Evolutionary conservation across 2,797 vertebrate species (phyloP), one percentile per base, ranked within the genome.

Genomic region (Molossus molossus): DNA sequence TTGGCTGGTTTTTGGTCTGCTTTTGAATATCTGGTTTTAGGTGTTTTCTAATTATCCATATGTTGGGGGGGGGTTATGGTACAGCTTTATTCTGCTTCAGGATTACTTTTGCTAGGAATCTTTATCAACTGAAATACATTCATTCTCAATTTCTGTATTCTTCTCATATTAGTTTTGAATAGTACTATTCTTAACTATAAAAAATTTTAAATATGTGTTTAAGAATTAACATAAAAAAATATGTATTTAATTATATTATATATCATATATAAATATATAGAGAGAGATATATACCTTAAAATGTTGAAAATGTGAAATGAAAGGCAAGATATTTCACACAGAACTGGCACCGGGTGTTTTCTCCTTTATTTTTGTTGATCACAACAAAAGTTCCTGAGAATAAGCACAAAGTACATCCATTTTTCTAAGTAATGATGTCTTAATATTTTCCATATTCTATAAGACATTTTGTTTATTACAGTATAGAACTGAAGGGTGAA

Each of bases 21-120:
- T 64, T 79, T 62, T 80, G 45, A 87, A 45, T 53, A 82, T 27
- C 37, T 80, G 58, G 67, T n/a, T 91, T 91, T 91, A 82, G 25
- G 67, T 57, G 14, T 73, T 90, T 57, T 53, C 40, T 80, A 73
- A 58, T 73, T 58, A 37, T 79, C 40, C 57, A 10, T 33, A 72
- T 29, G 5, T 83, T 79, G 2, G 9, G 85, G 70, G 40, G 48
- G 33, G 2, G 57, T n/a, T 50, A 37, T 11, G n/a, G 17, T 13
- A 77, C 5, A 29, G 23, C n/a, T 77, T 82, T 91, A 53, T 76
- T 92, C 72, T 64, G 12, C 18, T 37, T 79, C n/a, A 50, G 40
- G 18, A 23, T 53, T 25, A 53, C 53, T 77, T 62, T 62, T 79
- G 13, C 57, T 48, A 13, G 60, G 21, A 92, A 83, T 21, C 79